Conservation (phyloP, 2,113 vertebrate genomes). For the Vicugna pacos region DNA sequence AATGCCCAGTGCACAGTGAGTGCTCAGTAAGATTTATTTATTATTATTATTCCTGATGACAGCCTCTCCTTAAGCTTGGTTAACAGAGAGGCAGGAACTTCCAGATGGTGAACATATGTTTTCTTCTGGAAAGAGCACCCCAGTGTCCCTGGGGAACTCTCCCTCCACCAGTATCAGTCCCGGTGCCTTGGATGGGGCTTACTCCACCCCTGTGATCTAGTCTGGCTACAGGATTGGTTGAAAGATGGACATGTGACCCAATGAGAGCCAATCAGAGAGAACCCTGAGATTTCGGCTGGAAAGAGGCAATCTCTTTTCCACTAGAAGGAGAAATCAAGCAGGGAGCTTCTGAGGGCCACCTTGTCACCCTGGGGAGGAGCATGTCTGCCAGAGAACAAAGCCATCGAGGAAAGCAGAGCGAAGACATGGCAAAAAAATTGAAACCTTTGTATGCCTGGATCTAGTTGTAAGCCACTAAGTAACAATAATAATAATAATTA, state of each 20-base stretch:
- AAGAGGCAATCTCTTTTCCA: not conserved
- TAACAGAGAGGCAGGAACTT: slow-evolving; percentile 11
- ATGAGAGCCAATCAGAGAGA: slow-evolving; percentile 17
- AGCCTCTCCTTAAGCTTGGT: not conserved
- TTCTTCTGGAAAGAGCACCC: slow-evolving; percentile 30
- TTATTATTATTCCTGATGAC: slow-evolving; percentile 24
- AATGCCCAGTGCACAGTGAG: not conserved
- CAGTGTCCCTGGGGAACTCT: not conserved
- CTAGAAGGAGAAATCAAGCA: not conserved
- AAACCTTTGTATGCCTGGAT: not conserved
- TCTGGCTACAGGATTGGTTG: not conserved
- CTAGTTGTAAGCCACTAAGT: not conserved
- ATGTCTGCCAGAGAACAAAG: not conserved
- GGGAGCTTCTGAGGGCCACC: not conserved
- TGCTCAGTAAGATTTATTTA: not conserved
- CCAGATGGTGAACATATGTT: not conserved
- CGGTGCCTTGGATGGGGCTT: not conserved
- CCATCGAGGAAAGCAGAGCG: not conserved
- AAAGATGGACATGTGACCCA: not conserved
- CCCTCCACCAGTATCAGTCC: not conserved
- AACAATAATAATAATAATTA: not conserved
- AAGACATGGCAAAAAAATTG: not conserved
- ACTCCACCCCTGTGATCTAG: not conserved
- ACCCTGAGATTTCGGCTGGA: slow-evolving; percentile 18
- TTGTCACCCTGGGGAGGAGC: not conserved